Conservation (phyloP, 2,888 invertebrate species). For the Bibio marci region DNA sequence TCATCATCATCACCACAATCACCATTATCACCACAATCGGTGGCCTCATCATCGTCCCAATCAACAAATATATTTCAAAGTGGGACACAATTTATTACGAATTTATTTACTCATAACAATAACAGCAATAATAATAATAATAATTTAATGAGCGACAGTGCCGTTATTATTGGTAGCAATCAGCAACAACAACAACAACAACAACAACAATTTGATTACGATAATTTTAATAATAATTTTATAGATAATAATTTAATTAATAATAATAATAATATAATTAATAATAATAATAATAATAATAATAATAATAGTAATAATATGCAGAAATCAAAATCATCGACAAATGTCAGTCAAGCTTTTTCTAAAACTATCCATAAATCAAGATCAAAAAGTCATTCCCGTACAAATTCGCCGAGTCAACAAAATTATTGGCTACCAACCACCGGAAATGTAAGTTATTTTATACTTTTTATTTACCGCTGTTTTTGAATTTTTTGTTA, state of each 20-base stretch:
- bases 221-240: slow-evolving; percentile 25
- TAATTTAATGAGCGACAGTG: slow-evolving; percentile 31
- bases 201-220: slow-evolving; percentile 16
- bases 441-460: not conserved
- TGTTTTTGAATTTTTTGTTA: no score
- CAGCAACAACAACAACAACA: slow-evolving; percentile 33
- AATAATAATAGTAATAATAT: slow-evolving; percentile 28
- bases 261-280: slow-evolving; percentile 30
- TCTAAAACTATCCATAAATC: slow-evolving; percentile 74
- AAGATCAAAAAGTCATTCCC: slow-evolving; percentile 65
- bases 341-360: slow-evolving; percentile 72
- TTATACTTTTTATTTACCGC: no score
- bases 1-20: slow-evolving; percentile 18
- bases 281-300: slow-evolving; percentile 25
- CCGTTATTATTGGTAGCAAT: not conserved
- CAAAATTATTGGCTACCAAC: no score
- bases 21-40: slow-evolving; percentile 17
- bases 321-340: slow-evolving; percentile 83
- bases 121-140: slow-evolving; percentile 14
- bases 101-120: slow-evolving; percentile 39
- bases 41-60: slow-evolving; percentile 27
- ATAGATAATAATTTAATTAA: slow-evolving; percentile 30
- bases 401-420: slow-evolving; percentile 25
- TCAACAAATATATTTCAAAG: slow-evolving; percentile 28
- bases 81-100: slow-evolving; percentile 44